Percentiles rank a stretch among this genome's conserved stretches.
phyloP scores from a whole-genome alignment of 1,140 invertebrate species.

The Apis florea region DNA sequence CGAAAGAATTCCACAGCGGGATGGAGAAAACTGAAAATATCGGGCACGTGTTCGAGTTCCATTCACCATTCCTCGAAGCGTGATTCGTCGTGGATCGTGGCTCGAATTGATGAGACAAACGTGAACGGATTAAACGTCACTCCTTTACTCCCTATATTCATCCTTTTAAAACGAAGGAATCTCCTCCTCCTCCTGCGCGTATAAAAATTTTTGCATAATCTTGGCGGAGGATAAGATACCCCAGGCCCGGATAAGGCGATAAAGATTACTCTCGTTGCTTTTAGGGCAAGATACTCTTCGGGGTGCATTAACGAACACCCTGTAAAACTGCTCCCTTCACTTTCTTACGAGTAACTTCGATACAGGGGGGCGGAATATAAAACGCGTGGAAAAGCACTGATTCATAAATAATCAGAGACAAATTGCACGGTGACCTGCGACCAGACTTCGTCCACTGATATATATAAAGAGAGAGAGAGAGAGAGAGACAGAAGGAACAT shows the following conservation, averaged over 20 bases:
- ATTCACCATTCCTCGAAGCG: neutral
- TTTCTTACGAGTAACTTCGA: constrained; percentile 8
- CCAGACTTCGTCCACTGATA: no score
- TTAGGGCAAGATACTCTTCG: constrained; percentile 47
- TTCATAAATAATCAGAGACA: constrained; percentile 28
- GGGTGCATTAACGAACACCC: constrained; percentile 48
- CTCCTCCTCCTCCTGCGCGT: constrained; percentile 1
- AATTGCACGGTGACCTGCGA: neutral
- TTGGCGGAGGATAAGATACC: constrained; percentile 26
- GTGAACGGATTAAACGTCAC: neutral
- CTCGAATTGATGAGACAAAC: constrained; percentile 5
- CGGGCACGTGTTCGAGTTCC: neutral
- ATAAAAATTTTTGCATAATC: constrained; percentile 51
- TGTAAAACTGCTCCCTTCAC: constrained; percentile 20
- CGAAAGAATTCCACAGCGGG: no score
- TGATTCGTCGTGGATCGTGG: neutral
- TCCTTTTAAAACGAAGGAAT: neutral
- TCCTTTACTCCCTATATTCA: no score
- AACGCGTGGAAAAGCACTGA: neutral
- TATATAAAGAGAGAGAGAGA: neutral
- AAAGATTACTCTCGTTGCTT: constrained; percentile 58
- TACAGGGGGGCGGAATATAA: neutral
- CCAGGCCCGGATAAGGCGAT: constrained; percentile 47
- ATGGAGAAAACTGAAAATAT: neutral
- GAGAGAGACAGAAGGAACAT: no score